Evolutionary conservation across 2,888 invertebrate genomes (phyloP).

Genomic region (Coenonympha glycerion): DNA sequence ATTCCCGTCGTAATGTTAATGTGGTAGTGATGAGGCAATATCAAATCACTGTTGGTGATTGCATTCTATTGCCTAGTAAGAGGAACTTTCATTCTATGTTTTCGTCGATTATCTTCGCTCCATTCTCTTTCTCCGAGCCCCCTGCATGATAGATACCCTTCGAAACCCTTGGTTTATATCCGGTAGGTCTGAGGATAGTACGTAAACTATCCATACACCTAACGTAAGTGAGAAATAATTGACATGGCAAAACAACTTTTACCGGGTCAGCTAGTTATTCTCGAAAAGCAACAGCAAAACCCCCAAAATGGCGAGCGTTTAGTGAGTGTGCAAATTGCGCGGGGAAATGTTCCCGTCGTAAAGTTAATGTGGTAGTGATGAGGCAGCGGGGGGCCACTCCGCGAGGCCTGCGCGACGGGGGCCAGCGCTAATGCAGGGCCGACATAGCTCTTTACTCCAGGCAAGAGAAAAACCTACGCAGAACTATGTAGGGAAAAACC

Average conservation of each 20-base stretch:
- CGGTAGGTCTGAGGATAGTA: too few relatives aligned
- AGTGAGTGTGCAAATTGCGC: constrained; percentile 47
- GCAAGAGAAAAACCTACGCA: background rate
- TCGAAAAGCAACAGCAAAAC: background rate
- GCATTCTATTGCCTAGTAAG: too few relatives aligned
- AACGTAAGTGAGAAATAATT: background rate
- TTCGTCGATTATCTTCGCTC: too few relatives aligned
- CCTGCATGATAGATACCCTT: too few relatives aligned
- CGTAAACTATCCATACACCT: background rate
- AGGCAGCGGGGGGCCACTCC: constrained; percentile 51
- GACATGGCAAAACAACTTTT: background rate
- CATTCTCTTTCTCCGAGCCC: too few relatives aligned
- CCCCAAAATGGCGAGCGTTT: background rate
- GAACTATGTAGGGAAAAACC: too few relatives aligned
- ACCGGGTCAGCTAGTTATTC: too few relatives aligned
- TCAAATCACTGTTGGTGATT: too few relatives aligned
- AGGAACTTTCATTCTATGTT: too few relatives aligned
- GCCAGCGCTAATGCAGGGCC: constrained; percentile 41
- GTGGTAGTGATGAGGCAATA: constrained; percentile 47
- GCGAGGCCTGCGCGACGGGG: constrained; percentile 47
- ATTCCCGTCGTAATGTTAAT: constrained; percentile 47
- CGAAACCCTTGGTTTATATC: too few relatives aligned
- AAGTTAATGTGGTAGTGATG: constrained; percentile 47
- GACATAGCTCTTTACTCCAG: background rate
- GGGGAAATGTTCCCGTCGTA: constrained; percentile 48